Base-by-base conservation (phyloP, 2,797 vertebrate species). In the Allobates femoralis region DNA sequence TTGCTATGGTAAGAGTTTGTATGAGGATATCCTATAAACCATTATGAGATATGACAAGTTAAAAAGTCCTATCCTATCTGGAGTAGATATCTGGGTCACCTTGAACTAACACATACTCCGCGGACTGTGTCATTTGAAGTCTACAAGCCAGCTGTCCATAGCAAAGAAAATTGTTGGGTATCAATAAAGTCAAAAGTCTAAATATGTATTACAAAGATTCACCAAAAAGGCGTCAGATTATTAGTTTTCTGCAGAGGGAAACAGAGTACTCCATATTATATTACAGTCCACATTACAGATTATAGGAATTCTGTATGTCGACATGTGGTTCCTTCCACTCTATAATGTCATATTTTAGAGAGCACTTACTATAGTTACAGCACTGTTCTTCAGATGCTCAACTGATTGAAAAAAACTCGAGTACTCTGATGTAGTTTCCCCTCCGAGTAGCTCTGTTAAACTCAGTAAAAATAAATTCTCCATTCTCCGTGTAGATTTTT, bases 1-100 rank as follows among this genome's bases (percentile, higher is more conserved):
- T 32, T 53, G 64, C 71, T 32, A 69, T 28, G 28, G 67, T 73
- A 55, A 85, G 15, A 34, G 62, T 67, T 55, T 53, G 23, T 69
- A 28, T 62, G 28, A 66, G 41, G 83, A 84, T 28, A 53, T 32
- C 37, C 26, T n/a, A 66, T 21, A 62, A 50, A 53, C 30, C 18
- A 23, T 64, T 77, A 50, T n/a, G 28, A 51, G 34, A 41, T 30
- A 51, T 84, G 83, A 81, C 46, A 51, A 53, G 50, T 81, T 69
- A 81, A 81, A 69, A 66, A 81, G 46, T 67, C 60, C 50, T 81
- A 23, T 81, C 46, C 30, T 67, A 23, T 81, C 62, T 53, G 14
- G 50, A 81, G 28, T 15, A 23, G 26, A 69, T 81, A 67, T 66
- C 64, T 81, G 60, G 62, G 79, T 81, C 62, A 81, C 79, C 62